Evolutionary conservation across 2,113 vertebrate genomes (phyloP).

Genomic region (Periophthalmodon schlosseri): DNA sequence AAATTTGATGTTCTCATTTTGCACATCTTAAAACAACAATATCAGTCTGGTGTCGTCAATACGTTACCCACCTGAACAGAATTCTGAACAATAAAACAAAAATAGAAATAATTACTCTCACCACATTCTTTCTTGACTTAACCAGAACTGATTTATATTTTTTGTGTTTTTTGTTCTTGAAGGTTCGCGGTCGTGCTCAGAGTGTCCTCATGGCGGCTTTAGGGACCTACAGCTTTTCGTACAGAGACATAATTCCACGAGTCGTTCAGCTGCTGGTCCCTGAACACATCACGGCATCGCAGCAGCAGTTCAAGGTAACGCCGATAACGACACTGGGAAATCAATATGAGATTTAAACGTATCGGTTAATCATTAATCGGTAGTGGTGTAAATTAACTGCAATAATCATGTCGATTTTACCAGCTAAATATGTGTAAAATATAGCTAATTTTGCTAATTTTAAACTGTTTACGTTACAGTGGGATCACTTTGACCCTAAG

Average conservation of each 20-base stretch:
- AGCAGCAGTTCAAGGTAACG: slow-evolving; percentile 94
- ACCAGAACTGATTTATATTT: neutral
- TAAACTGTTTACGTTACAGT: too few species aligned
- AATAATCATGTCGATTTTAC: too few species aligned
- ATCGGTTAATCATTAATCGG: too few species aligned
- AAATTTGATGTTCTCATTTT: too few species aligned
- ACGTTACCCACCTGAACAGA: too few species aligned
- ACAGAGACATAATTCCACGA: slow-evolving; percentile 91
- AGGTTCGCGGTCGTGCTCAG: slow-evolving; percentile 96
- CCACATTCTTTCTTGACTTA: too few species aligned
- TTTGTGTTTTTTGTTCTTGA: slow-evolving; percentile 22
- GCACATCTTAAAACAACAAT: neutral
- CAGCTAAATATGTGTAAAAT: too few species aligned
- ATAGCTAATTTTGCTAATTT: too few species aligned
- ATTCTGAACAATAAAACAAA: neutral
- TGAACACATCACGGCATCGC: slow-evolving; percentile 78
- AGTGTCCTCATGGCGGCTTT: slow-evolving; percentile 89
- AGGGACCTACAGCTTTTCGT: slow-evolving; percentile 92
- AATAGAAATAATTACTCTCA: neutral
- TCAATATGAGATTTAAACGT: too few species aligned
- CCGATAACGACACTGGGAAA: neutral
- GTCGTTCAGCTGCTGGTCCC: slow-evolving; percentile 89
- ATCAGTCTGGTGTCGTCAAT: too few species aligned
- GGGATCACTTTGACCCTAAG: too few species aligned
- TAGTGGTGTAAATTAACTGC: too few species aligned